Evolutionary conservation across 2,888 invertebrate species (phyloP).

Genomic region (Octodonta nipae): DNA sequence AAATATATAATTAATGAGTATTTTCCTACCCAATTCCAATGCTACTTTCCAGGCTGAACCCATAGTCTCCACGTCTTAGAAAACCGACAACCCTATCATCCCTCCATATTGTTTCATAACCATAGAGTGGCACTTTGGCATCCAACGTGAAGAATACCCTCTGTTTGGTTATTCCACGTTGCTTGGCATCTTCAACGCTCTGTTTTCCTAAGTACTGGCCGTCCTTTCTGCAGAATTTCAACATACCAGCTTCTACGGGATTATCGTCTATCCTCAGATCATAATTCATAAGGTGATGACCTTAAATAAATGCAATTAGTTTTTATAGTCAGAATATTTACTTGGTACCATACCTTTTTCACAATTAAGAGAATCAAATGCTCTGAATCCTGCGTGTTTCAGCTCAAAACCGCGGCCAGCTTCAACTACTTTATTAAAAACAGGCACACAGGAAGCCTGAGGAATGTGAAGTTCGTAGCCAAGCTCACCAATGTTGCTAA

Average conservation of each 20-base stretch:
- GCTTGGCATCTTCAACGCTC: slow-evolving; percentile 48
- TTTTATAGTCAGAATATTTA: no score
- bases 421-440: slow-evolving; percentile 50
- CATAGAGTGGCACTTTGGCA: slow-evolving; percentile 65
- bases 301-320: slow-evolving; percentile 32
- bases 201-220: slow-evolving; percentile 69
- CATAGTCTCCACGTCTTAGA: slow-evolving; percentile 70
- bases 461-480: slow-evolving; percentile 84
- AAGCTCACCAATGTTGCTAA: slow-evolving; percentile 77
- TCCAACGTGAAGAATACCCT: slow-evolving; percentile 59
- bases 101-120: slow-evolving; percentile 72
- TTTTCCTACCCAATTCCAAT: slow-evolving; percentile 47
- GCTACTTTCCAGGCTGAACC: slow-evolving; percentile 44
- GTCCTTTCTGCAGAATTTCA: slow-evolving; percentile 62
- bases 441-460: slow-evolving; percentile 46
- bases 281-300: slow-evolving; percentile 74
- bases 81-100: slow-evolving; percentile 66
- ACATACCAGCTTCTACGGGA: slow-evolving; percentile 72
- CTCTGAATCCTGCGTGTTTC: slow-evolving; percentile 70
- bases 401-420: slow-evolving; percentile 50
- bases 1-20: no score
- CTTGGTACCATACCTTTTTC: slow-evolving; percentile 79
- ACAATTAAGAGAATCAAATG: slow-evolving; percentile 69
- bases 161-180: slow-evolving; percentile 57
- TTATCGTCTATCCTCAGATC: slow-evolving; percentile 74